Evolutionary conservation across 1,140 invertebrate species (phyloP).

Genomic region (Nebria ingens): DNA sequence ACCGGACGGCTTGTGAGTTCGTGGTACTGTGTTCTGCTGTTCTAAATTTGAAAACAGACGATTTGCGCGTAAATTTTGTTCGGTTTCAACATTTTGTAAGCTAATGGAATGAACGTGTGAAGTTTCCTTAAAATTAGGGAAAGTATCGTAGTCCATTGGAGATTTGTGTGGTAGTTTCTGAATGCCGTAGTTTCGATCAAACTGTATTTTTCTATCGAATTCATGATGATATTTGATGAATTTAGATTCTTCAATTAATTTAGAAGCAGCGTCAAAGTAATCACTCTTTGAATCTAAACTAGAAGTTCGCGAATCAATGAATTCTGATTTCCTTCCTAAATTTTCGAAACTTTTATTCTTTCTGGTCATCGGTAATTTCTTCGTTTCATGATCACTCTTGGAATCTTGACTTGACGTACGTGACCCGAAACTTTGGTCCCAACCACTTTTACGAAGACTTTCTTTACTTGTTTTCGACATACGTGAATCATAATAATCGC

Average conservation of each 20-base stretch:
- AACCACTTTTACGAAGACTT: conserved; percentile 47
- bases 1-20: conserved; percentile 21
- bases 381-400: conserved; percentile 49
- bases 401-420: conserved; percentile 54
- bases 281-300: conserved; percentile 40
- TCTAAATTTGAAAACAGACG: conserved; percentile 25
- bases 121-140: conserved; percentile 37
- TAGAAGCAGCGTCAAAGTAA: conserved; percentile 35
- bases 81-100: conserved; percentile 54
- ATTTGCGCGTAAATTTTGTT: conserved; percentile 41
- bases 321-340: conserved; percentile 16
- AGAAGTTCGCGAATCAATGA: conserved; percentile 41
- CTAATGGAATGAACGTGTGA: conserved; percentile 52
- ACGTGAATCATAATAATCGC: conserved; percentile 53
- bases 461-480: conserved; percentile 48
- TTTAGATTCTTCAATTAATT: conserved; percentile 21
- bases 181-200: conserved; percentile 44
- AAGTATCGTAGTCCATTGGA: conserved; percentile 9
- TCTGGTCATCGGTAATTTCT: conserved; percentile 26
- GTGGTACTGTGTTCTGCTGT: conserved; percentile 28
- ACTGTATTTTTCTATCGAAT: conserved; percentile 31
- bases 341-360: conserved; percentile 23
- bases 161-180: conserved; percentile 37
- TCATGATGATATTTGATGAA: conserved; percentile 22
- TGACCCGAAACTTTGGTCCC: conserved; percentile 40